Evolutionary conservation across 2,113 vertebrate genomes (phyloP).

Genomic region (Cyprinodon brontotheroides): DNA sequence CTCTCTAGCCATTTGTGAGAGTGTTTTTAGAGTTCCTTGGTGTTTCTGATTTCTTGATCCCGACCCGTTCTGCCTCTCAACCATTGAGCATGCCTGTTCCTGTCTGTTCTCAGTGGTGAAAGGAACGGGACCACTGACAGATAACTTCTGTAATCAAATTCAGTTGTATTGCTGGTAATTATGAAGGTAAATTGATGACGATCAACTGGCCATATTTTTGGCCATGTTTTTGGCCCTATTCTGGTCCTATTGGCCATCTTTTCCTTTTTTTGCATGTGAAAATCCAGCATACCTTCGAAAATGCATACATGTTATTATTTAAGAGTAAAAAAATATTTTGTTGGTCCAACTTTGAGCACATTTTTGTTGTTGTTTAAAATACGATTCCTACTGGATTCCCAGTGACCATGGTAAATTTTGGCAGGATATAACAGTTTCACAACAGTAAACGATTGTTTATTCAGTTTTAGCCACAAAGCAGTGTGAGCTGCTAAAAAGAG

Average conservation of each 20-base stretch:
- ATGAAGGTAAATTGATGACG: conserved; percentile 7
- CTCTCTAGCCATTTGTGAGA: too few relatives aligned
- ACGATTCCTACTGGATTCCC: conserved; percentile 83
- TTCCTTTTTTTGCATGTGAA: conserved; percentile 1
- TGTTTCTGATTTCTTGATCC: too few relatives aligned
- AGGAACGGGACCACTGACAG: background rate
- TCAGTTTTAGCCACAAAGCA: conserved; percentile 81
- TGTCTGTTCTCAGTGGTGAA: too few relatives aligned
- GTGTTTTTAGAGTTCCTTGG: too few relatives aligned
- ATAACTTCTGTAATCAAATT: conserved; percentile 20
- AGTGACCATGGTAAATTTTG: conserved; percentile 91
- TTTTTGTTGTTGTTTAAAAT: conserved; percentile 74
- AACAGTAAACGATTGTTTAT: conserved; percentile 93
- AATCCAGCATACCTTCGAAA: too few relatives aligned
- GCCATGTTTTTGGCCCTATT: background rate
- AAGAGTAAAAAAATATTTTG: background rate
- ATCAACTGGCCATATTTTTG: conserved; percentile 14
- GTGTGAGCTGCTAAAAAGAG: conserved; percentile 73
- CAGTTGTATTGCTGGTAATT: conserved; percentile 16
- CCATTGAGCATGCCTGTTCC: too few relatives aligned
- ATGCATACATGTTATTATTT: background rate
- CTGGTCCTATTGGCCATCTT: background rate
- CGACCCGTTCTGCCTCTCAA: too few relatives aligned
- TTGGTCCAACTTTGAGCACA: conserved; percentile 20
- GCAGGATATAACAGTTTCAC: conserved; percentile 68